A percentile compares a stretch with the other conserved stretches of the same genome.
These are phyloP conservation scores for Clarias gariepinus DNA, from an alignment of 2,113 vertebrate species.

Conservation along the genomic window DNA sequence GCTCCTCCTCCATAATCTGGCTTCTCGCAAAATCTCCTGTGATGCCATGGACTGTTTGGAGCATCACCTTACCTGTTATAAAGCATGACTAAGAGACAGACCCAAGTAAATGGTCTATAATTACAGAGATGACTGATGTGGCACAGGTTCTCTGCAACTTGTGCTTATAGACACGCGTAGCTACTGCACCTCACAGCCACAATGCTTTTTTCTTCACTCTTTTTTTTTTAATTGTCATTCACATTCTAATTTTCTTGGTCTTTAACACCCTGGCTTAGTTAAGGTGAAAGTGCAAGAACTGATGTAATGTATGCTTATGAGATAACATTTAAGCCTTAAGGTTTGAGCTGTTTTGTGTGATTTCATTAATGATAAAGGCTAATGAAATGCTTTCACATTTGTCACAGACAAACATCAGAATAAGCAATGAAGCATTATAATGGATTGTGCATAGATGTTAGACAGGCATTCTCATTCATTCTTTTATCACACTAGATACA, in stretches of 20 bases:
- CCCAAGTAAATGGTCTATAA: constrained; percentile 53
- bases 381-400: constrained; percentile 49
- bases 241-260: neutral
- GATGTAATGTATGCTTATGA: constrained; percentile 27
- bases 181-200: constrained; percentile 10
- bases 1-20: constrained; percentile 62
- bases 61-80: constrained; percentile 53
- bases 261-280: neutral
- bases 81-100: constrained; percentile 41
- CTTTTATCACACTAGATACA: constrained; percentile 22
- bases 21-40: constrained; percentile 62
- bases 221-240: constrained; percentile 8
- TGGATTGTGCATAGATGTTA: constrained; percentile 32
- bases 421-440: constrained; percentile 24
- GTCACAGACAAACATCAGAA: constrained; percentile 36
- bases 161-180: constrained; percentile 44
- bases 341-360: constrained; percentile 44
- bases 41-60: constrained; percentile 50
- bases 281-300: neutral
- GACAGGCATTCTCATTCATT: constrained; percentile 34
- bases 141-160: constrained; percentile 40
- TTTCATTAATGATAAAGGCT: constrained; percentile 53
- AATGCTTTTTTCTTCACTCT: neutral
- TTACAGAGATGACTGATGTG: constrained; percentile 50
- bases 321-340: constrained; percentile 36